phyloP scores from a whole-genome alignment of 2,888 invertebrate species.

The Drepana falcataria region DNA sequence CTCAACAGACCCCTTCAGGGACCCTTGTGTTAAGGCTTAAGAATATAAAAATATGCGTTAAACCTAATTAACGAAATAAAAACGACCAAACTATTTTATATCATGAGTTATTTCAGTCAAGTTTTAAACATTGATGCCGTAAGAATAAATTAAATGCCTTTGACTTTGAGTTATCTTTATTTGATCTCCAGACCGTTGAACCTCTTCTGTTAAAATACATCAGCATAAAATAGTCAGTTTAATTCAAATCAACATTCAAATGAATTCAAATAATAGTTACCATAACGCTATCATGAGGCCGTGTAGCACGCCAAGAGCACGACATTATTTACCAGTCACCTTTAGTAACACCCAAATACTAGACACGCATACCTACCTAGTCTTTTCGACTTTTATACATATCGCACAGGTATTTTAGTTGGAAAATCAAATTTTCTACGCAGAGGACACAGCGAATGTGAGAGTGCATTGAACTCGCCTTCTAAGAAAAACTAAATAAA shows the following conservation, averaged over 20 bases:
- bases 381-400: neutral
- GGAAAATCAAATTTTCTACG: conserved; percentile 40
- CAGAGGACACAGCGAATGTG: conserved; percentile 49
- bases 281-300: conserved; percentile 21
- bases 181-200: no score
- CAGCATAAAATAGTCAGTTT: no score
- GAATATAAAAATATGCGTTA: no score
- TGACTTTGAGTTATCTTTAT: no score
- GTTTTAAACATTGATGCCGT: no score
- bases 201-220: no score
- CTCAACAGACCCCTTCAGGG: no score
- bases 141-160: no score
- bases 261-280: conserved; percentile 9
- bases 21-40: no score
- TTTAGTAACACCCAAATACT: neutral
- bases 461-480: conserved; percentile 48
- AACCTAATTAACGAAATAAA: no score
- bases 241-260: neutral
- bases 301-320: conserved; percentile 22
- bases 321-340: conserved; percentile 19
- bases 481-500: conserved; percentile 58
- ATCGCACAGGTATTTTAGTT: conserved; percentile 15
- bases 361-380: conserved; percentile 7
- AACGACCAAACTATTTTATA: no score
- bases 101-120: no score